Conservation (phyloP, 2,888 invertebrate genomes). For the Anagyrus pseudococci region DNA sequence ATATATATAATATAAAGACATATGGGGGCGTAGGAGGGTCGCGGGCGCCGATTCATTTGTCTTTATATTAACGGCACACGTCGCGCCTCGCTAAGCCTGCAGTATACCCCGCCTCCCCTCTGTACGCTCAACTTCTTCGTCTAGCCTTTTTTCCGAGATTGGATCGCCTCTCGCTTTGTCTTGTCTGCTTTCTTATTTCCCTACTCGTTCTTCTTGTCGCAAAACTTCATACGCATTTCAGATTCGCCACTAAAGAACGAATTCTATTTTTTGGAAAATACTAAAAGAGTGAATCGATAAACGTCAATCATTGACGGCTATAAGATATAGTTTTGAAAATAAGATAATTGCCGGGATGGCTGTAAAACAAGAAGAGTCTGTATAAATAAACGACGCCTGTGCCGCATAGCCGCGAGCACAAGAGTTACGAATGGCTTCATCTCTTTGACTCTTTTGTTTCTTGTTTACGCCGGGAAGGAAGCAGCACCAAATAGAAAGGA, state of each 20-base stretch:
- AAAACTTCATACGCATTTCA: too few relatives aligned
- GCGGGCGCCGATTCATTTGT: slow-evolving; percentile 37
- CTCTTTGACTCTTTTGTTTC: slow-evolving; percentile 22
- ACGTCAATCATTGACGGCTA: background rate
- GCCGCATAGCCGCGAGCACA: slow-evolving; percentile 10
- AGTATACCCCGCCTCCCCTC: background rate
- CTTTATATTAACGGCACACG: slow-evolving; percentile 53
- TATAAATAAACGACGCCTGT: background rate
- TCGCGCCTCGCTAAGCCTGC: slow-evolving; percentile 28
- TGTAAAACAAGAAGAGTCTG: background rate
- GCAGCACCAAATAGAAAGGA: too few relatives aligned
- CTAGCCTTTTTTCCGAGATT: slow-evolving; percentile 5
- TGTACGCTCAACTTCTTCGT: slow-evolving; percentile 7
- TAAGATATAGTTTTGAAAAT: background rate
- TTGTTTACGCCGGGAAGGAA: slow-evolving; percentile 27
- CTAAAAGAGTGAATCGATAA: background rate
- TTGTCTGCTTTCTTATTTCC: background rate
- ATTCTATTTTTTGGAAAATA: background rate
- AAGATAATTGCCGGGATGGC: too few relatives aligned
- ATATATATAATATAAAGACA: slow-evolving; percentile 33
- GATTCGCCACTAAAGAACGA: too few relatives aligned
- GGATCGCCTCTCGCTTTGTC: slow-evolving; percentile 15
- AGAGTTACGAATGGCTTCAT: slow-evolving; percentile 24
- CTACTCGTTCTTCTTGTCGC: too few relatives aligned
- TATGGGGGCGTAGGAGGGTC: slow-evolving; percentile 39